These are phyloP conservation scores for Parnassius smintheus DNA, from an alignment of 2,888 invertebrate genomes.

Conservation along the genomic window DNA sequence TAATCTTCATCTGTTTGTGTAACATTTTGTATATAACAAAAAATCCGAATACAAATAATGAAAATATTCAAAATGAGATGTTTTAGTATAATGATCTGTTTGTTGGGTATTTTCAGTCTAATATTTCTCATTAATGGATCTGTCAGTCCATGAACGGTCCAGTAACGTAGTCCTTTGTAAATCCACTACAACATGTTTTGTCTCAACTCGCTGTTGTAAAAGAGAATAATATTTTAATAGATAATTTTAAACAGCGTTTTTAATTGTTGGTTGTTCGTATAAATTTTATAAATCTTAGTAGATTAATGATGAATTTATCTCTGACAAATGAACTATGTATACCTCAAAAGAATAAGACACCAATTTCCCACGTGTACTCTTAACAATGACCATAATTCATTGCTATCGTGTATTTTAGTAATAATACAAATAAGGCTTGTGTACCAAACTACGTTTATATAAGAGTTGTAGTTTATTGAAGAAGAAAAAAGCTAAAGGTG, in stretches of 20 bases:
- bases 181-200: conserved; percentile 30
- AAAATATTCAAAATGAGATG: too few relatives aligned
- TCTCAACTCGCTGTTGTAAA: conserved; percentile 37
- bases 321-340: conserved; percentile 19
- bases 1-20: too few relatives aligned
- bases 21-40: too few relatives aligned
- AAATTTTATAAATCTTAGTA: conserved; percentile 50
- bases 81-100: not conserved
- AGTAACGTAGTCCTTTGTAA: not conserved
- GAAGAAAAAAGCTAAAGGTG: conserved; percentile 16
- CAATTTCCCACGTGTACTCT: conserved; percentile 10
- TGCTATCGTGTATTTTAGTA: conserved; percentile 8
- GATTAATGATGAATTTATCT: conserved; percentile 33
- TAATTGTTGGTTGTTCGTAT: conserved; percentile 53
- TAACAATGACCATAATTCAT: conserved; percentile 8
- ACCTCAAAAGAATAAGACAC: conserved; percentile 11
- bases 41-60: too few relatives aligned
- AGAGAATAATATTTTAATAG: conserved; percentile 59
- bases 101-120: not conserved
- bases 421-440: conserved; percentile 1
- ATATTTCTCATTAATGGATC: not conserved
- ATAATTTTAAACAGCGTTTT: conserved; percentile 51
- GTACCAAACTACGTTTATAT: conserved; percentile 8
- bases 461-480: conserved; percentile 5
- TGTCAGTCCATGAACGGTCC: not conserved